A percentile compares a stretch with the other conserved stretches of the same genome.
These are phyloP conservation scores for Cydia splendana DNA, from an alignment of 1,140 invertebrate species.

Conservation along the genomic window DNA sequence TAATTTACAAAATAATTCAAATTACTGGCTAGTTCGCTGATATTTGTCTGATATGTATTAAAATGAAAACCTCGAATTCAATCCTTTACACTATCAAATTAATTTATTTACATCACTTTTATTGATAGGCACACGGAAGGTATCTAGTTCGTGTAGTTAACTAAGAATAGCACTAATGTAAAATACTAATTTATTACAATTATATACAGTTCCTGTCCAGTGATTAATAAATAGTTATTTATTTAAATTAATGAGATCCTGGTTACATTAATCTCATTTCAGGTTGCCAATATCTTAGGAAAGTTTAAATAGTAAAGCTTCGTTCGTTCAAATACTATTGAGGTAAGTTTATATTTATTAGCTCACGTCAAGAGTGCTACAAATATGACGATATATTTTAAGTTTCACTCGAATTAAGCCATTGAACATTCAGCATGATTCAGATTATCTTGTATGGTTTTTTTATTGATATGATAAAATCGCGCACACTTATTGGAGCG, in stretches of 20 bases:
- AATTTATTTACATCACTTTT: slow-evolving; percentile 62
- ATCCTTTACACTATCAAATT: slow-evolving; percentile 48
- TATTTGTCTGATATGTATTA: slow-evolving; percentile 75
- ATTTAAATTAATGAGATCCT: slow-evolving; percentile 74
- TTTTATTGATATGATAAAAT: too few species aligned
- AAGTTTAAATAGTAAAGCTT: slow-evolving; percentile 25
- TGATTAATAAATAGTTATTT: slow-evolving; percentile 63
- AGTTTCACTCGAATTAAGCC: not conserved
- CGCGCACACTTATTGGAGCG: too few species aligned
- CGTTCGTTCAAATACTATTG: slow-evolving; percentile 11
- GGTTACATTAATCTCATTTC: slow-evolving; percentile 73
- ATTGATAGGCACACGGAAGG: slow-evolving; percentile 69
- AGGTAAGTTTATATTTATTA: not conserved
- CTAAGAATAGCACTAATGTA: slow-evolving; percentile 43
- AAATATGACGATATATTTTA: not conserved
- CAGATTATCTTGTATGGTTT: too few species aligned
- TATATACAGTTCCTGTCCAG: slow-evolving; percentile 61
- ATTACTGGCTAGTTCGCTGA: slow-evolving; percentile 53
- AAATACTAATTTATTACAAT: slow-evolving; percentile 53
- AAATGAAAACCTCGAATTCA: slow-evolving; percentile 72
- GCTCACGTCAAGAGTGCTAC: not conserved
- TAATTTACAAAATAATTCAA: slow-evolving; percentile 69
- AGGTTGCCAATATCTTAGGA: slow-evolving; percentile 42
- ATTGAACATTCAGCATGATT: too few species aligned
- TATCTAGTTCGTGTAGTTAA: slow-evolving; percentile 58